Base-by-base conservation (phyloP, 1,140 invertebrate genomes). In the Venustaconcha ellipsiformis region DNA sequence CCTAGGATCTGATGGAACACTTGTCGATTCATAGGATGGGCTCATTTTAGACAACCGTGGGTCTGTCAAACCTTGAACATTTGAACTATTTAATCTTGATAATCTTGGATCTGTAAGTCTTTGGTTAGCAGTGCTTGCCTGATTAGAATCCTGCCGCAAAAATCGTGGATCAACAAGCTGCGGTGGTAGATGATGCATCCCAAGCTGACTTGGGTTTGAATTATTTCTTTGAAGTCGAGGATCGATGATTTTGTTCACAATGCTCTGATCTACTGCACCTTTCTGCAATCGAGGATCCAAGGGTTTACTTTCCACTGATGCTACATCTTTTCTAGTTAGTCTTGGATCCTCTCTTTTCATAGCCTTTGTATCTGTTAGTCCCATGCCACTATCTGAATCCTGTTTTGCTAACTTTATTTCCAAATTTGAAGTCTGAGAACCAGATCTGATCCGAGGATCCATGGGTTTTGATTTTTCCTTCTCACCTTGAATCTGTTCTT, bases 211-310 rank as follows among this genome's bases (percentile, higher is more conserved):
- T 23, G 71, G 68, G 70, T 60, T 67, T 56, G 79, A 75, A 56
- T 67, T 66, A 62, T 67, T 78, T 69, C 82, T 78, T 59, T 82
- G 79, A 37, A 83, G 59, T 18, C 80, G 74, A 17, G 82, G 82
- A 69, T 83, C 83, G 15, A 58, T 17, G 74, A 67, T 56, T 80
- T 80, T 58, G 30, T 57, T 55, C 56, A 17, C n/a, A 56, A 71
- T 48, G 23, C 60, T 55, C 67, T 69, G 68, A 57, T 58, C 15
- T 64, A 69, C 65, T 13, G n/a, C 56, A 37, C 58, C 57, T 18
- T 66, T 55, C 67, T 81, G 80, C 26, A 82, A 48, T 17, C 81
- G 67, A 20, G 81, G 81, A 70, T 83, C 81, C n/a, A 74, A n/a
- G 15, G 73, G 79, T 14, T 63, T 14, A 57, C 15, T 64, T 66